Evolutionary conservation across 2,797 vertebrate genomes (phyloP).

Genomic region (Rhabdophis nuchalis): DNA sequence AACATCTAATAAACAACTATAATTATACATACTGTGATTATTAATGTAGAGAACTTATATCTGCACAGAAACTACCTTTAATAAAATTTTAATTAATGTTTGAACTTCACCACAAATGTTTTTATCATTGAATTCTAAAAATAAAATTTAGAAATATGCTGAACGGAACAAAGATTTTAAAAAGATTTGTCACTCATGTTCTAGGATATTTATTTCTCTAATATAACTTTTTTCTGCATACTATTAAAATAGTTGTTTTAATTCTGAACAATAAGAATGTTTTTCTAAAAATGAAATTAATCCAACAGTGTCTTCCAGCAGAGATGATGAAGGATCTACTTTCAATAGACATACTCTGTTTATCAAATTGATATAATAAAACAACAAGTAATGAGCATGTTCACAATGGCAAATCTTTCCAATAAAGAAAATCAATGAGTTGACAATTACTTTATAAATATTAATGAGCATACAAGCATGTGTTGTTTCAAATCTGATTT

Average conservation of each 20-base stretch:
- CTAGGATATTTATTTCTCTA: constrained; percentile 33
- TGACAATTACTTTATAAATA: constrained; percentile 54
- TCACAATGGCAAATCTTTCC: constrained; percentile 38
- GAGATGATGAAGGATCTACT: constrained; percentile 31
- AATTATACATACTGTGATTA: constrained; percentile 32
- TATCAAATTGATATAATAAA: constrained; percentile 1
- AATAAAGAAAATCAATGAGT: constrained; percentile 35
- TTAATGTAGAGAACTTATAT: constrained; percentile 34
- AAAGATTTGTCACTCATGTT: constrained; percentile 3
- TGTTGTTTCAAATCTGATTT: constrained; percentile 32
- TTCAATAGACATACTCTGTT: constrained; percentile 12
- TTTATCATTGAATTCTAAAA: constrained; percentile 29
- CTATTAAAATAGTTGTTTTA: constrained; percentile 24
- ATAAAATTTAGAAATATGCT: constrained; percentile 13
- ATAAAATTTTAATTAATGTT: constrained; percentile 45
- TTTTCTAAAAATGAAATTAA: constrained; percentile 32
- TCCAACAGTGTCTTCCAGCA: neutral
- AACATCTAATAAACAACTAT: neutral
- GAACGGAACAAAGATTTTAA: constrained; percentile 39
- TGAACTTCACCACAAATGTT: constrained; percentile 30
- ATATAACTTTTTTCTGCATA: constrained; percentile 12
- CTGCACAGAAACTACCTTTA: constrained; percentile 36
- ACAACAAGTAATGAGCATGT: neutral
- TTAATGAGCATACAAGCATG: constrained; percentile 28
- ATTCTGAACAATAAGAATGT: constrained; percentile 37